A percentile compares a stretch with the other conserved stretches of the same genome.
phyloP scores from a whole-genome alignment of 2,888 invertebrate species.

The Nasonia oneida region DNA sequence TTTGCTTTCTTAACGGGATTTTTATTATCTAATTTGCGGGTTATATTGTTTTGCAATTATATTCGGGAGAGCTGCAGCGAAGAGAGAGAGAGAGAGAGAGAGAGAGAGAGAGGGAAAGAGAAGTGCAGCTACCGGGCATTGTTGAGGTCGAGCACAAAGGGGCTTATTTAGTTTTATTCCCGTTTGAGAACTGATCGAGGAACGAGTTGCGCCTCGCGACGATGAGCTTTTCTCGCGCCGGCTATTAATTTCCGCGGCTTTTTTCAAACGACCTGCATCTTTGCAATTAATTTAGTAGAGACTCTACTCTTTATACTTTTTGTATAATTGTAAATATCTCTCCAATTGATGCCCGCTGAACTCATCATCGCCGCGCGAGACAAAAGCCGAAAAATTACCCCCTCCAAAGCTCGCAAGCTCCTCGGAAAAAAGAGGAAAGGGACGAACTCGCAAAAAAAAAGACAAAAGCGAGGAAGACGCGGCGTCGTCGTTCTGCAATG shows the following conservation, averaged over 20 bases:
- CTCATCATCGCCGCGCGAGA: background rate
- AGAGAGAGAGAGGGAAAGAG: background rate
- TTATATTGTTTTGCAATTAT: slow-evolving; percentile 41
- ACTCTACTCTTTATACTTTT: background rate
- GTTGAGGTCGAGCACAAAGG: background rate
- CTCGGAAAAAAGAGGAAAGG: slow-evolving; percentile 45
- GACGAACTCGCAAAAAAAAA: slow-evolving; percentile 51
- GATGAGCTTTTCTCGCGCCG: background rate
- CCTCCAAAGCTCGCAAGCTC: background rate
- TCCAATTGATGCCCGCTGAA: background rate
- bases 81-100: background rate
- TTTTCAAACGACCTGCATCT: background rate
- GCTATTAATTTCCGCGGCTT: background rate
- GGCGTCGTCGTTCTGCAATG: slow-evolving; percentile 58
- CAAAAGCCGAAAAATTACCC: slow-evolving; percentile 3
- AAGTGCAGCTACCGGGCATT: background rate
- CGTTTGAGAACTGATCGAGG: background rate
- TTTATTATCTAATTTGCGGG: slow-evolving; percentile 55
- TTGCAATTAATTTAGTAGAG: background rate
- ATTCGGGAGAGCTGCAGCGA: background rate
- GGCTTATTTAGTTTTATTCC: slow-evolving; percentile 27
- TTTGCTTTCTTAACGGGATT: slow-evolving; percentile 45
- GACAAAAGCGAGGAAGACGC: background rate
- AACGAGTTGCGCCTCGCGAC: background rate
- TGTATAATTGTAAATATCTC: background rate